Percentiles rank a stretch among this genome's conserved stretches.
These are phyloP conservation scores for Synanceia verrucosa DNA, from an alignment of 2,797 vertebrate species.

Conservation along the genomic window DNA sequence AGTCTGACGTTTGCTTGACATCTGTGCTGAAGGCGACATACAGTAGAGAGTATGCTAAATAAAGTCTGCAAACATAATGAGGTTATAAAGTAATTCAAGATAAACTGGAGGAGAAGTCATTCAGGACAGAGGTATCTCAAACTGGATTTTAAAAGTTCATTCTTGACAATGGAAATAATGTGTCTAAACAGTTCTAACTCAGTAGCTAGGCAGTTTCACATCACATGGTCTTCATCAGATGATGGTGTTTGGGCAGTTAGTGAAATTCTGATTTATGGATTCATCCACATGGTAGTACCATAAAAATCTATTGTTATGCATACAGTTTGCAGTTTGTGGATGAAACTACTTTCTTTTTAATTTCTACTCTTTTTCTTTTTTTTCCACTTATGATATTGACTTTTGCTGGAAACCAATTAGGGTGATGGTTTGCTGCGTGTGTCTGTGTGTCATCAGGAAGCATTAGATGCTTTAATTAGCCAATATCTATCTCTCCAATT, in stretches of 20 bases:
- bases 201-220: too few species aligned
- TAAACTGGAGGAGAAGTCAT: neutral
- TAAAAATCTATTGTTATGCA: neutral
- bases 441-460: constrained; percentile 18
- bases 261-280: too few species aligned
- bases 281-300: too few species aligned
- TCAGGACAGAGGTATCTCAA: neutral
- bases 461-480: constrained; percentile 39
- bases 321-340: neutral
- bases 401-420: constrained; percentile 22
- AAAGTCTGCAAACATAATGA: neutral
- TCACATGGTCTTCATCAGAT: too few species aligned
- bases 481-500: constrained; percentile 46
- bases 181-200: too few species aligned
- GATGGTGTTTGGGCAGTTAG: too few species aligned
- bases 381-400: neutral
- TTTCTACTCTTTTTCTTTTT: neutral
- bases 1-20: neutral
- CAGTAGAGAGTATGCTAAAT: neutral
- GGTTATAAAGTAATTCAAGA: neutral
- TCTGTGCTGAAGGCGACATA: neutral
- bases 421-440: neutral
- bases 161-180: too few species aligned
- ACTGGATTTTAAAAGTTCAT: too few species aligned
- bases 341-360: neutral